phyloP scores from a whole-genome alignment of 2,113 vertebrate genomes.

The Sebastes fasciatus region DNA sequence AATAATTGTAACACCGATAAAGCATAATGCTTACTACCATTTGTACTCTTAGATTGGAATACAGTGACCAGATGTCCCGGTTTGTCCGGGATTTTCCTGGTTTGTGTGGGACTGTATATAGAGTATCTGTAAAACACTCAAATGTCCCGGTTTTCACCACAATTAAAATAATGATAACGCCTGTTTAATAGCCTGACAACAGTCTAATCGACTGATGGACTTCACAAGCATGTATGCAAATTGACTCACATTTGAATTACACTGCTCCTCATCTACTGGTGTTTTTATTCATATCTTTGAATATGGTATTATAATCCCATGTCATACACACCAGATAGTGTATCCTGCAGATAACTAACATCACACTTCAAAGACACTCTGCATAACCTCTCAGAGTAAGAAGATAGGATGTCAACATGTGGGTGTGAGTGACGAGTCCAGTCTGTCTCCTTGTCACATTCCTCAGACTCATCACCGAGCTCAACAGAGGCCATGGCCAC shows the following conservation, averaged over 20 bases:
- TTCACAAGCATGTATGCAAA: neutral
- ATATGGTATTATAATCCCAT: slow-evolving; percentile 33
- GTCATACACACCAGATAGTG: slow-evolving; percentile 50
- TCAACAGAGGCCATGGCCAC: slow-evolving; percentile 16
- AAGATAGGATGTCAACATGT: slow-evolving; percentile 46
- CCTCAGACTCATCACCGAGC: slow-evolving; percentile 50
- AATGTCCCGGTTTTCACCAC: too few relatives aligned
- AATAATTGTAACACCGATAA: too few relatives aligned
- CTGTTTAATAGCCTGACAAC: neutral
- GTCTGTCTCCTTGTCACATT: slow-evolving; percentile 30
- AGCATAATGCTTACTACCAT: too few relatives aligned
- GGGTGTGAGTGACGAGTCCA: slow-evolving; percentile 32
- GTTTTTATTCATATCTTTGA: slow-evolving; percentile 3
- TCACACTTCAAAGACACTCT: slow-evolving; percentile 55
- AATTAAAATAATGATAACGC: too few relatives aligned
- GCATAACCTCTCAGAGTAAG: slow-evolving; percentile 25
- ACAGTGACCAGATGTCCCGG: too few relatives aligned
- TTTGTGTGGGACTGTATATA: too few relatives aligned
- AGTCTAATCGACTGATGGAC: neutral
- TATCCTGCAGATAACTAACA: slow-evolving; percentile 42
- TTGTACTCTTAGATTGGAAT: too few relatives aligned
- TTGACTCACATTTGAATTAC: neutral
- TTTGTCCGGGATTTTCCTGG: too few relatives aligned
- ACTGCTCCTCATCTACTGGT: neutral
- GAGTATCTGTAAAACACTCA: too few relatives aligned